These are phyloP conservation scores for Lagocephalus sceleratus DNA, from an alignment of 2,797 vertebrate species.

Conservation along the genomic window DNA sequence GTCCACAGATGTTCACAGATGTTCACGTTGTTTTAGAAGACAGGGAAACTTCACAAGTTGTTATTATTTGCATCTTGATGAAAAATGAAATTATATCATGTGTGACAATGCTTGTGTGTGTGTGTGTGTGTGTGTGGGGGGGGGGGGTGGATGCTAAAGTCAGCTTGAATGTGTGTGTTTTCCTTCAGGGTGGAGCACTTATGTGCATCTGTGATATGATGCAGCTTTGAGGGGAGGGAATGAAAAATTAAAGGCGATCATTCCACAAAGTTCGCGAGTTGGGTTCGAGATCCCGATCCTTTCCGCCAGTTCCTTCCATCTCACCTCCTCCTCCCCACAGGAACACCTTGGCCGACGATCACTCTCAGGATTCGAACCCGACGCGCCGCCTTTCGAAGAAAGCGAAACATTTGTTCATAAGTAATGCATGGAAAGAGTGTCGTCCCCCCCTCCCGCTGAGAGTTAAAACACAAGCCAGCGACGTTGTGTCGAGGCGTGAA, in stretches of 20 bases:
- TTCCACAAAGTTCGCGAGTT: too few relatives aligned
- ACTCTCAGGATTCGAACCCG: slow-evolving; percentile 1
- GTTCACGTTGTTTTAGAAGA: too few relatives aligned
- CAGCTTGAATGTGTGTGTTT: slow-evolving; percentile 22
- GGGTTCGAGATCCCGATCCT: too few relatives aligned
- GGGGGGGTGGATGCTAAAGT: too few relatives aligned
- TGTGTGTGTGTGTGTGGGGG: not conserved
- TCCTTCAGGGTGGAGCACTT: slow-evolving; percentile 11
- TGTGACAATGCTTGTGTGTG: not conserved
- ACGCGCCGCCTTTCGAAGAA: slow-evolving; percentile 13
- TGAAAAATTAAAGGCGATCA: too few relatives aligned
- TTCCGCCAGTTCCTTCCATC: too few relatives aligned
- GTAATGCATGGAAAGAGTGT: slow-evolving; percentile 26
- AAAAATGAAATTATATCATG: not conserved
- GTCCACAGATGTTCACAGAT: too few relatives aligned
- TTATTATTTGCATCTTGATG: too few relatives aligned
- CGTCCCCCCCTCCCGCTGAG: slow-evolving; percentile 9
- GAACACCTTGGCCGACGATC: not conserved
- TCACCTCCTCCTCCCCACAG: not conserved
- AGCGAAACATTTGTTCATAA: slow-evolving; percentile 37
- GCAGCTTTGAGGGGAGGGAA: not conserved
- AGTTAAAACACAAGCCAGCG: slow-evolving; percentile 23
- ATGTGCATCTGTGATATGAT: slow-evolving; percentile 7
- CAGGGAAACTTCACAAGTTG: too few relatives aligned
- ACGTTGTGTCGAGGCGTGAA: slow-evolving; percentile 50